Conservation (phyloP, 2,797 vertebrate species). For the Phataginus tetradactyla region DNA sequence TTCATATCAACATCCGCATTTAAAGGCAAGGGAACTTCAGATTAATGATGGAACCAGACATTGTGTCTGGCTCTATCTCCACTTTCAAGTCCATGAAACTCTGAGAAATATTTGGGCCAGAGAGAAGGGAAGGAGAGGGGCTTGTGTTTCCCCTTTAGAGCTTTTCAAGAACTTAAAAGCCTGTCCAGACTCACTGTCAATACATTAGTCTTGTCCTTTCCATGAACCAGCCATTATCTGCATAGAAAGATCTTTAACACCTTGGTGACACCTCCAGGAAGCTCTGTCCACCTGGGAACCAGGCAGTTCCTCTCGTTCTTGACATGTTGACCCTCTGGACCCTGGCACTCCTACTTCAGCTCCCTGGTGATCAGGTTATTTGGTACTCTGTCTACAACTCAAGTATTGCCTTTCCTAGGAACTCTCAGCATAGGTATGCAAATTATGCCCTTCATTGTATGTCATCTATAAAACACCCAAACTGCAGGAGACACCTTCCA, state of each 20-base stretch:
- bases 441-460: not conserved
- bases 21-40: not conserved
- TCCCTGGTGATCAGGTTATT: not conserved
- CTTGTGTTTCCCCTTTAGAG: not conserved
- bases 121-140: accelerated
- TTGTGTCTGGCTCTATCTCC: not conserved
- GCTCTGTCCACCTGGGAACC: not conserved
- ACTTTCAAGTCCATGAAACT: not conserved
- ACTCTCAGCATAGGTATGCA: no score
- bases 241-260: not conserved
- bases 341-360: not conserved
- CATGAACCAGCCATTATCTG: not conserved
- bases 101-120: not conserved
- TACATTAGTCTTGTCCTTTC: not conserved
- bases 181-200: not conserved
- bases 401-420: not conserved
- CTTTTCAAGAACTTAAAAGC: not conserved
- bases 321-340: not conserved
- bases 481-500: not conserved
- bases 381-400: not conserved
- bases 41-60: not conserved
- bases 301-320: not conserved
- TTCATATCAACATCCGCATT: not conserved
- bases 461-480: not conserved
- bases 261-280: not conserved